These are phyloP conservation scores for Tenodera sinensis DNA, from an alignment of 2,888 invertebrate species.

Conservation along the genomic window DNA sequence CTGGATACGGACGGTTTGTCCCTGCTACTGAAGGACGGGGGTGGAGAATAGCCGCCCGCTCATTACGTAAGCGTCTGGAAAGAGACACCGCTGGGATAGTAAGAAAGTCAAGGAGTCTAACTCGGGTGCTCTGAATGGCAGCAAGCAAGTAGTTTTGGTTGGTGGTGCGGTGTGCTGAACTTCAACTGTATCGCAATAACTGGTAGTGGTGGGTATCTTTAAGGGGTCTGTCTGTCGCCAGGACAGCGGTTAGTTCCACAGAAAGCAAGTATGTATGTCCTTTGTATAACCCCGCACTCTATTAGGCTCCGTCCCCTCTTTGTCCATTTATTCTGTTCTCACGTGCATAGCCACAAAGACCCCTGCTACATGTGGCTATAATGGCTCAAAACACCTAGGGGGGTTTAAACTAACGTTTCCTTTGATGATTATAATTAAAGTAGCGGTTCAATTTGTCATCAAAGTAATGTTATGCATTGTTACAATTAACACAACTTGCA, in stretches of 20 bases:
- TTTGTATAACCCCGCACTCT: too few relatives aligned
- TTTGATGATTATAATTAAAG: background rate
- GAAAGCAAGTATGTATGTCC: too few relatives aligned
- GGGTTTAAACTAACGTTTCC: background rate
- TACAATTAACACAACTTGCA: background rate
- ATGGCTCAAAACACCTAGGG: background rate
- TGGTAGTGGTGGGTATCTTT: background rate
- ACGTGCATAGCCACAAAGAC: background rate
- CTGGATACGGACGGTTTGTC: too few relatives aligned
- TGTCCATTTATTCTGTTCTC: background rate
- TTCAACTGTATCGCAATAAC: background rate
- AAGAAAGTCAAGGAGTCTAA: too few relatives aligned
- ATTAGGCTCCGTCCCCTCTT: background rate
- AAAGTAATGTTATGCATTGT: background rate
- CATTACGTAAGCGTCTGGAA: too few relatives aligned
- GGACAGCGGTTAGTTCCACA: background rate
- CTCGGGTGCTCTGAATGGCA: too few relatives aligned
- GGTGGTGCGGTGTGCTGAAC: too few relatives aligned
- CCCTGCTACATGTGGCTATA: background rate
- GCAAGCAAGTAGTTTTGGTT: too few relatives aligned
- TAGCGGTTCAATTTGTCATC: background rate
- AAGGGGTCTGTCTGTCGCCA: too few relatives aligned
- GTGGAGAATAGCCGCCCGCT: too few relatives aligned
- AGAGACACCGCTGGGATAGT: too few relatives aligned
- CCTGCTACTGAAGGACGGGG: too few relatives aligned